A percentile compares a stretch with the other conserved stretches of the same genome.
Evolutionary conservation across 2,888 invertebrate species (phyloP).

Genomic region (Acanthosepion pharaonis): DNA sequence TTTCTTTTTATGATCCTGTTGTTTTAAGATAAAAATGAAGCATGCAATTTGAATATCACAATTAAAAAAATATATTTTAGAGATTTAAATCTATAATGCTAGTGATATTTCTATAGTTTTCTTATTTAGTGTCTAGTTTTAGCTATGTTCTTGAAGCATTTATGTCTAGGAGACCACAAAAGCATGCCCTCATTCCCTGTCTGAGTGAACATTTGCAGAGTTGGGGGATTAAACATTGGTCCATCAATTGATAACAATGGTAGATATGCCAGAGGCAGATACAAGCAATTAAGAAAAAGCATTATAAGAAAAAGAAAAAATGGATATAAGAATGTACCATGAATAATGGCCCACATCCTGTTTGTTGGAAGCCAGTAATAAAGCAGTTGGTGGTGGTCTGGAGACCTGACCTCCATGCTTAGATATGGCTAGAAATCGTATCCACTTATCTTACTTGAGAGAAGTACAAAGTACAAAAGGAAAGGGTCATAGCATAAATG

Average conservation of each 20-base stretch:
- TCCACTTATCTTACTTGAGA: not conserved
- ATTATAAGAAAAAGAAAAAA: not conserved
- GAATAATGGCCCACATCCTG: slow-evolving; percentile 10
- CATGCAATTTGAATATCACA: not conserved
- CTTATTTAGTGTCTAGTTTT: not conserved
- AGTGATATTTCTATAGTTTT: not conserved
- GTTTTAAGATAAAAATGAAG: not conserved
- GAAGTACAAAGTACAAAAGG: not conserved
- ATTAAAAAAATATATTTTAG: not conserved
- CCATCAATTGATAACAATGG: not conserved
- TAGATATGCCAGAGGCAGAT: slow-evolving; percentile 21
- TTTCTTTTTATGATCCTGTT: too few relatives aligned
- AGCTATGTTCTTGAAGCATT: not conserved
- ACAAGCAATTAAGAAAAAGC: slow-evolving; percentile 23
- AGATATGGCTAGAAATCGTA: not conserved
- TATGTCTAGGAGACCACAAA: not conserved
- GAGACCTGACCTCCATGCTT: not conserved
- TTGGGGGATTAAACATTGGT: not conserved
- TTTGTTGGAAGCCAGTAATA: not conserved
- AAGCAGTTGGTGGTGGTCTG: slow-evolving; percentile 11
- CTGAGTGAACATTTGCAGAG: not conserved
- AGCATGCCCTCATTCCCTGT: not conserved
- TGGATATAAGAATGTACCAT: not conserved
- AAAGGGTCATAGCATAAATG: slow-evolving; percentile 8
- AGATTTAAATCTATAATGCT: not conserved